A percentile compares a stretch with the other conserved stretches of the same genome.
Conservation (phyloP, 2,113 vertebrate genomes). For the Chelonoidis abingdonii region DNA sequence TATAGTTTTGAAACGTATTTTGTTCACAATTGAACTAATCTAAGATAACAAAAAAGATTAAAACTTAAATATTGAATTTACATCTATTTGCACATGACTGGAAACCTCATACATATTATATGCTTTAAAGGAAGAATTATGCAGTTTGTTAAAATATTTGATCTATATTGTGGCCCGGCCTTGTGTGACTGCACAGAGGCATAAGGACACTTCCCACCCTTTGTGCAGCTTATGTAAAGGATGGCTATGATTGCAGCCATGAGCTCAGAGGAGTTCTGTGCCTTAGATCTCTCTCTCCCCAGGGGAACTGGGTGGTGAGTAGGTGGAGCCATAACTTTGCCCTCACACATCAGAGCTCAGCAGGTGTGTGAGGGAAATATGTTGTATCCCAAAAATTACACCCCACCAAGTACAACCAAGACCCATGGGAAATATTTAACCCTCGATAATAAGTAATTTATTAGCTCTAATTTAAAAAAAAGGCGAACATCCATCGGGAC, state of each 20-base stretch:
- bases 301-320: not conserved
- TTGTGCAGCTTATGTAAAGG: not conserved
- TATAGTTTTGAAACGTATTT: not conserved
- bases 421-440: not conserved
- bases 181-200: not conserved
- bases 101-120: not conserved
- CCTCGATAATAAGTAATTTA: not conserved
- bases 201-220: not conserved
- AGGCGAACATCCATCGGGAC: not conserved
- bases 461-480: not conserved
- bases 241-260: too few relatives aligned
- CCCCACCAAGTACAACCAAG: fast-evolving
- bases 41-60: not conserved
- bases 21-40: not conserved
- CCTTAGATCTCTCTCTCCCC: not conserved
- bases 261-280: not conserved
- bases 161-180: not conserved
- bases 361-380: not conserved
- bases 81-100: not conserved
- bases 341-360: not conserved
- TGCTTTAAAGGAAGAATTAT: not conserved
- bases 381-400: not conserved
- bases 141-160: not conserved
- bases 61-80: not conserved
- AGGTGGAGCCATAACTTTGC: not conserved